Base-by-base conservation (phyloP, 2,797 vertebrate genomes). In the Hypotaenidia okinawae region DNA sequence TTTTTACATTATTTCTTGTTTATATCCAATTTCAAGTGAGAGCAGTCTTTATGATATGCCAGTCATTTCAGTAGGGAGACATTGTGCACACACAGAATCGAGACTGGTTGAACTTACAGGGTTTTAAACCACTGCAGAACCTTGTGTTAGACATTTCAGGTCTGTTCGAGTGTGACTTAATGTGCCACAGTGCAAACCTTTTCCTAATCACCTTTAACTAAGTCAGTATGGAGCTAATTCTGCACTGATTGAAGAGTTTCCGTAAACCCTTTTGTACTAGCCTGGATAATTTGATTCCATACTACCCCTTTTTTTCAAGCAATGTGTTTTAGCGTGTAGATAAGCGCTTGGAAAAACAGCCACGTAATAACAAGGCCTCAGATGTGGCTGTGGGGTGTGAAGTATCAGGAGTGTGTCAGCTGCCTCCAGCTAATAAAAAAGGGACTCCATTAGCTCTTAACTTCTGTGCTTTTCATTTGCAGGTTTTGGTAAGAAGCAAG, bases 1-100 rank as follows among this genome's bases (percentile, higher is more conserved):
- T 92, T 94, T 92, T 89, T 58, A 37, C 79, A 76, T 88, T 80
- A 90, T 90, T 93, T 92, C 76, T 92, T 77, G n/a, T 92, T 95
- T 87, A 84, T 93, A 79, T 91, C 70, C 59, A 79, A 25, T 96
- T 94, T 81, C 43, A 88, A 75, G 43, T 17, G 7, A 94, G 45
- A 91, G 35, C 54, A 62, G 51, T 74, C 84, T 81, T 87, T 87
- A 58, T 23, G n/a, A 33, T 49, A 45, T 2, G 3, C 43, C 57
- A 63, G 45, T 79, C 59, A 47, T 92, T 93, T 80, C 68, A 72
- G 37, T 47, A 59, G 84, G 67, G 84, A 83, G 74, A 80, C 32
- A 41, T 68, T 68, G 64, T 57, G 12, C 47, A 47, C 49, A 16
- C 11, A 21, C 33, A 49, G 68, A 62, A 75, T 59, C 87, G 55